A percentile compares a stretch with the other conserved stretches of the same genome.
phyloP scores from a whole-genome alignment of 2,888 invertebrate genomes.

The Drosophila mimica region DNA sequence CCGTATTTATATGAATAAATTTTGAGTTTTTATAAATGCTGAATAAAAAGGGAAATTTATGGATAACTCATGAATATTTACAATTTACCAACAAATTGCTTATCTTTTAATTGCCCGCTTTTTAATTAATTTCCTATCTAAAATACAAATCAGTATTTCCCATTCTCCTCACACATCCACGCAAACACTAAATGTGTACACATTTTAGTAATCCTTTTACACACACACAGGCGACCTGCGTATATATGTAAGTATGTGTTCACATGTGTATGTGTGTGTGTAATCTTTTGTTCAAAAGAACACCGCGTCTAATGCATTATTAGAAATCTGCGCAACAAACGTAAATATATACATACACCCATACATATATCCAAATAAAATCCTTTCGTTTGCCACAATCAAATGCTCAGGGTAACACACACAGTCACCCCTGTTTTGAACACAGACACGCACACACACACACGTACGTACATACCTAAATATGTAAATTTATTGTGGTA shows the following conservation, averaged over 20 bases:
- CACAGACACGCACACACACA: neutral
- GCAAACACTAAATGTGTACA: conserved; percentile 1
- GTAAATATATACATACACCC: conserved; percentile 13
- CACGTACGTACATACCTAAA: conserved; percentile 15
- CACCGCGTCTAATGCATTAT: conserved; percentile 13
- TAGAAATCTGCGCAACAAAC: conserved; percentile 29
- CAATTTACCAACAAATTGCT: neutral
- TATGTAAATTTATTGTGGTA: conserved; percentile 30
- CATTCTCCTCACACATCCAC: neutral
- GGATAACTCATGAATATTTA: conserved; percentile 1
- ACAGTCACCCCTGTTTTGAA: conserved; percentile 30
- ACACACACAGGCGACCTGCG: conserved; percentile 4
- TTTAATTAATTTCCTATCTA: conserved; percentile 11
- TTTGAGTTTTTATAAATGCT: conserved; percentile 2
- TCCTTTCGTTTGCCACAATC: conserved; percentile 28
- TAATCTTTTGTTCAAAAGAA: conserved; percentile 15
- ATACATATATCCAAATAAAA: conserved; percentile 14
- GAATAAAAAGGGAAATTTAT: neutral
- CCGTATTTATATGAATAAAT: neutral
- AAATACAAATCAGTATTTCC: neutral
- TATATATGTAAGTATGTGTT: conserved; percentile 4
- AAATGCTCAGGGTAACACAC: conserved; percentile 20
- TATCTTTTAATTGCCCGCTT: conserved; percentile 13
- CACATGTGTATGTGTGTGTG: neutral
- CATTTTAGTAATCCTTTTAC: conserved; percentile 13